A percentile compares a stretch with the other conserved stretches of the same genome.
phyloP scores from a whole-genome alignment of 2,113 vertebrate species.

The Oreochromis tanganicae region DNA sequence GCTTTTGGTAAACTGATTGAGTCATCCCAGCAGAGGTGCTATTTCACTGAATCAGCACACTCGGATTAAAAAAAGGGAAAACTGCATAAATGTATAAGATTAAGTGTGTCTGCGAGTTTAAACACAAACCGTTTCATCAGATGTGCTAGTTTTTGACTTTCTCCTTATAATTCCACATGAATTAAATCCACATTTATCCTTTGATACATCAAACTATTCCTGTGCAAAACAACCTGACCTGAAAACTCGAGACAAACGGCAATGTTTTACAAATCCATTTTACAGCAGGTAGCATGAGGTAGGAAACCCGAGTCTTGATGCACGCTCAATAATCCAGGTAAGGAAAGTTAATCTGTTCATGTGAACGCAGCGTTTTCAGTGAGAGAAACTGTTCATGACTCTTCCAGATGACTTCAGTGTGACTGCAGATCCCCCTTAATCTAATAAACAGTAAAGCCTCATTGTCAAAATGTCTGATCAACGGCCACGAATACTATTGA shows the following conservation, averaged over 20 bases:
- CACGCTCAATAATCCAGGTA: not conserved
- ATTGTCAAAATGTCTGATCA: not conserved
- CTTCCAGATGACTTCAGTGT: not conserved
- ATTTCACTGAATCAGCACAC: not conserved
- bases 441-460: not conserved
- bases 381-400: not conserved
- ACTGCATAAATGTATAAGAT: not conserved
- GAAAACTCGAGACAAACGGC: not conserved
- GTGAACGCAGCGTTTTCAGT: not conserved
- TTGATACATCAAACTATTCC: not conserved
- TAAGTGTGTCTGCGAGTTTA: not conserved
- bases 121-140: not conserved
- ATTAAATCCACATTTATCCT: not conserved
- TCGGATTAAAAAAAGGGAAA: not conserved
- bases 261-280: not conserved
- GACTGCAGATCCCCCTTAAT: not conserved
- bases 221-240: not conserved
- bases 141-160: not conserved
- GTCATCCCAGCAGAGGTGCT: not conserved
- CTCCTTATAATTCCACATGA: not conserved
- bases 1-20: not conserved
- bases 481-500: not conserved
- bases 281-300: not conserved
- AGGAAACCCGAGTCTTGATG: not conserved
- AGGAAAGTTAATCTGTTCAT: not conserved